phyloP scores from a whole-genome alignment of 1,140 invertebrate genomes.

The Gryon sp. region DNA sequence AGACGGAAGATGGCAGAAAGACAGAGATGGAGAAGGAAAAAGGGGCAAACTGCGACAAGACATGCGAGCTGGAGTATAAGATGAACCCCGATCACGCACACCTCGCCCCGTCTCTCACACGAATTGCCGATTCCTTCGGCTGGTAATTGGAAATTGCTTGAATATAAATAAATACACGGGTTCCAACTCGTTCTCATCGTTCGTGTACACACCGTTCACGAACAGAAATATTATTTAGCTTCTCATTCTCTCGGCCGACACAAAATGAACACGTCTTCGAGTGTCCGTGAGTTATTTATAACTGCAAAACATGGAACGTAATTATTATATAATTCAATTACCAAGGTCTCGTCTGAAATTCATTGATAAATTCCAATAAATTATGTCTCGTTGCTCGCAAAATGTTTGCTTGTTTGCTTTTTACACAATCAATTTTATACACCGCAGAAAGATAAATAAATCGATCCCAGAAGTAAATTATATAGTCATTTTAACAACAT shows the following conservation, averaged over 20 bases:
- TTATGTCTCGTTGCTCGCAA: too few species aligned
- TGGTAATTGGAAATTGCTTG: conserved; percentile 57
- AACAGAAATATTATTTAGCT: conserved; percentile 32
- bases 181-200: conserved; percentile 25
- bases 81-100: conserved; percentile 77
- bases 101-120: conserved; percentile 14
- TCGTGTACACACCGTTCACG: conserved; percentile 15
- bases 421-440: too few species aligned
- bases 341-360: not conserved
- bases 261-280: conserved; percentile 26
- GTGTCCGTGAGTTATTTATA: conserved; percentile 10
- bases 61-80: conserved; percentile 70
- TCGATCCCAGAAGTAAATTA: too few species aligned
- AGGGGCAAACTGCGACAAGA: conserved; percentile 73
- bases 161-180: conserved; percentile 45
- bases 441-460: too few species aligned
- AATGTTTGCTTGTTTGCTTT: too few species aligned
- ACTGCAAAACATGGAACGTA: conserved; percentile 4
- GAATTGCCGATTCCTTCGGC: conserved; percentile 27
- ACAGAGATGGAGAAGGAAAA: too few species aligned
- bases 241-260: not conserved
- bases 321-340: conserved; percentile 8
- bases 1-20: too few species aligned
- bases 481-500: too few species aligned
- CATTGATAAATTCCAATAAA: too few species aligned